phyloP scores from a whole-genome alignment of 1,140 invertebrate genomes.

The Eumaeus atala region DNA sequence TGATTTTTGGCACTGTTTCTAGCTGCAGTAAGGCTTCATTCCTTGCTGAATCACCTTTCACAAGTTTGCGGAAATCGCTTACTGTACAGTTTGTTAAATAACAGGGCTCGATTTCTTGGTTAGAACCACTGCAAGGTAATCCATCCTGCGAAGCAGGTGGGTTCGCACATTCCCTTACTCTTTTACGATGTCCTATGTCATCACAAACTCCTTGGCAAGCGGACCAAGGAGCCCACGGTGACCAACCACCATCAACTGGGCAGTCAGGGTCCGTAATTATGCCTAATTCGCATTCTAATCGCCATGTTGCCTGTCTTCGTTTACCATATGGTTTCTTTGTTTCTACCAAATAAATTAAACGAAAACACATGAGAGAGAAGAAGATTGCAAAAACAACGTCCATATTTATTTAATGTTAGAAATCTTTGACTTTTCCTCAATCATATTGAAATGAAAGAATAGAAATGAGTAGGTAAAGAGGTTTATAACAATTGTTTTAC shows the following conservation, averaged over 20 bases:
- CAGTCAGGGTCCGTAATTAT: constrained; percentile 49
- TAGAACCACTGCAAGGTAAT: constrained; percentile 39
- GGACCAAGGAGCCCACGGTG: constrained; percentile 51
- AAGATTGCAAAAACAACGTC: too few species aligned
- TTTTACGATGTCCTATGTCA: constrained; percentile 41
- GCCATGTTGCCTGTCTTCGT: constrained; percentile 45
- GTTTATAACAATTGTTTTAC: too few species aligned
- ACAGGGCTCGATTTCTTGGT: constrained; percentile 50
- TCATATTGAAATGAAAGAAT: too few species aligned
- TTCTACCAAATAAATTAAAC: constrained; percentile 16
- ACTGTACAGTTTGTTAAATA: constrained; percentile 49
- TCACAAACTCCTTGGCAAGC: constrained; percentile 48
- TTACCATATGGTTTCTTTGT: constrained; percentile 42
- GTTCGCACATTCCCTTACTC: constrained; percentile 46
- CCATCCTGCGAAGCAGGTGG: constrained; percentile 52
- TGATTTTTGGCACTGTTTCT: constrained; percentile 46
- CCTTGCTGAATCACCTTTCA: constrained; percentile 39
- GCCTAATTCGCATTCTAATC: constrained; percentile 54
- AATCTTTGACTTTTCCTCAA: too few species aligned
- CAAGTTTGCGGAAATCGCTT: constrained; percentile 39
- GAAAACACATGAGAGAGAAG: not conserved
- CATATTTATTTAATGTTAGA: too few species aligned
- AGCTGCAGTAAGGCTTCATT: constrained; percentile 43
- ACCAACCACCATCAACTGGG: constrained; percentile 58
- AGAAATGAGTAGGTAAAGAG: too few species aligned